A percentile compares a stretch with the other conserved stretches of the same genome.
Evolutionary conservation across 2,797 vertebrate genomes (phyloP).

Genomic region (Salarias fasciatus): DNA sequence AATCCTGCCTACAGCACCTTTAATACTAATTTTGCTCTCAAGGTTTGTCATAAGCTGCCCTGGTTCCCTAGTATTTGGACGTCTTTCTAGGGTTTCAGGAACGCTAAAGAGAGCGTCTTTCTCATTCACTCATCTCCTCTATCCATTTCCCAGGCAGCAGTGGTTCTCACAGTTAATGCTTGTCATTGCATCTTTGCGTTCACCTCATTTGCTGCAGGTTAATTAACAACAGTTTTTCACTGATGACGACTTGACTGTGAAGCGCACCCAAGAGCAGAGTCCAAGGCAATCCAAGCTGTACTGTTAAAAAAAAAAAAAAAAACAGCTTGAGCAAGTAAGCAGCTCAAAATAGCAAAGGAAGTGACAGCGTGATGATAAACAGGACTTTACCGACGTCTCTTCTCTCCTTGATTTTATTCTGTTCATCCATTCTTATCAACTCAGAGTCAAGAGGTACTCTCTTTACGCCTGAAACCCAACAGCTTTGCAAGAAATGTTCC

Average conservation of each 20-base stretch:
- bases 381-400: too few species aligned
- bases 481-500: too few species aligned
- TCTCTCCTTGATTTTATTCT: too few species aligned
- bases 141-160: neutral
- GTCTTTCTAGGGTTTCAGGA: slow-evolving; percentile 6
- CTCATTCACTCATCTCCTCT: slow-evolving; percentile 10
- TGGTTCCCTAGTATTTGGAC: neutral
- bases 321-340: slow-evolving; percentile 45
- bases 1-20: too few species aligned
- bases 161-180: neutral
- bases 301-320: slow-evolving; percentile 47
- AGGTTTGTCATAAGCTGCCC: too few species aligned
- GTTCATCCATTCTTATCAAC: too few species aligned
- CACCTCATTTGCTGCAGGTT: slow-evolving; percentile 48
- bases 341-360: slow-evolving; percentile 31
- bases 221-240: slow-evolving; percentile 54
- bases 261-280: slow-evolving; percentile 14
- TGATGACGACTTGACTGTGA: slow-evolving; percentile 39
- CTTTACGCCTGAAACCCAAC: too few species aligned
- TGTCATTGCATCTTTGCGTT: slow-evolving; percentile 30
- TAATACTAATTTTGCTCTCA: too few species aligned
- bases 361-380: neutral
- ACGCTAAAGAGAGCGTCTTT: neutral
- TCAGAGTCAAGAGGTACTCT: too few species aligned
- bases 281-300: slow-evolving; percentile 41